Base-by-base conservation (phyloP, 2,113 vertebrate genomes). In the Mohoua ochrocephala region DNA sequence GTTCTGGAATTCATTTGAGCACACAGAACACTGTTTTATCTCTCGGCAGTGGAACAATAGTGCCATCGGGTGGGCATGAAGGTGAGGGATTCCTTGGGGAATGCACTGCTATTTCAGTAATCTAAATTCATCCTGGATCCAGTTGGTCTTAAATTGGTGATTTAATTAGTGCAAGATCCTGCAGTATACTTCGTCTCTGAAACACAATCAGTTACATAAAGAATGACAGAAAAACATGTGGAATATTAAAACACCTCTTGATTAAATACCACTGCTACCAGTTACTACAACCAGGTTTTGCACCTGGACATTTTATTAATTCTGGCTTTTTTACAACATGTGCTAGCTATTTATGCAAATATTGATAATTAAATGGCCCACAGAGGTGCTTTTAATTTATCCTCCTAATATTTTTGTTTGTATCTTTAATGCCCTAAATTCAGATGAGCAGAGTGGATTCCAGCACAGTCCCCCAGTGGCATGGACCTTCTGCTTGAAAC, bases 11-110 rank as follows among this genome's bases (percentile, higher is more conserved):
- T 33, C 39, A 7, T 52, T 64, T 1, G 4, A 52, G 70, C 15
- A 8, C 50, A 22, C 12, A 9, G 61, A 61, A 8, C 16, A 4
- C 2, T 11, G 39, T 14, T 92, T 37, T 27, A 14, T 22, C 26
- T 64, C 21, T 13, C 26, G 0, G 81, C 28, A 63, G 76, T 91
- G 91, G 89, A 94, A 61, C 96, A 63, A 89, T 26, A 89, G 93
- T 96, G 96, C 96, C 97, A 95, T 94, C 96, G 45, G 75, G 83
- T 97, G 97, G 96, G 70, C 73, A 49, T 13, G 50, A 37, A 49
- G 27, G 39, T 15, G 35, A 61, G 50, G 7, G 20, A 26, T 28
- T 64, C 53, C 71, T 23, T 41, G 42, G 50, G 47, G 79, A 67
- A 13, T 47, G 12, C 15, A 13, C 35, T 47, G 35, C 61, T 69